These are phyloP conservation scores for Psilopsiagon aymara DNA, from an alignment of 2,113 vertebrate genomes.

Conservation along the genomic window DNA sequence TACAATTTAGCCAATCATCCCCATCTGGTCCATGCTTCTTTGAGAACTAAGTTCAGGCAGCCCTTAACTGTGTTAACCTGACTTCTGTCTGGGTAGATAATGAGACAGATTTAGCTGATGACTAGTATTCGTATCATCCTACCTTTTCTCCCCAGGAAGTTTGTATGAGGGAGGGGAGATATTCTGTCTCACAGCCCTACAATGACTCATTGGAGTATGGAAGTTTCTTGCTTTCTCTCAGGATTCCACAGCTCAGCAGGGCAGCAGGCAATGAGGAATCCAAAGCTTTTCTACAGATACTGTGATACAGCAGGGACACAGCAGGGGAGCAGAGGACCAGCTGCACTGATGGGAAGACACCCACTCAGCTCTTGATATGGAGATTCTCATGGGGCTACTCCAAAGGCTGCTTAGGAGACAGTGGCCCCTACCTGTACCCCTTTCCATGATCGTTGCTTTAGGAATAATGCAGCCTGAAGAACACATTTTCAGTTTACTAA, in stretches of 20 bases:
- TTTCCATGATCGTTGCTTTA: neutral
- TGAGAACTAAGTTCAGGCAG: neutral
- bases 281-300: slow-evolving; percentile 8
- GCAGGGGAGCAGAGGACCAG: slow-evolving; percentile 35
- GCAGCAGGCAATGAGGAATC: neutral
- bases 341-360: slow-evolving; percentile 16
- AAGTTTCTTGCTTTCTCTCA: neutral
- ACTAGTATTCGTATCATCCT: neutral
- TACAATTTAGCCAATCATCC: neutral
- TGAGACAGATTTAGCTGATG: neutral
- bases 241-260: slow-evolving; percentile 40
- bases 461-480: neutral
- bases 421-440: neutral
- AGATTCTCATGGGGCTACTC: neutral
- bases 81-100: neutral
- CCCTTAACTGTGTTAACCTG: neutral
- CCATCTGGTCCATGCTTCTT: neutral
- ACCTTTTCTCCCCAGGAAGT: slow-evolving; percentile 23
- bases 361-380: neutral
- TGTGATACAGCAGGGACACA: slow-evolving; percentile 15
- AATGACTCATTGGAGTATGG: neutral
- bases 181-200: neutral
- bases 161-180: neutral
- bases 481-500: neutral
- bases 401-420: neutral